Evolutionary conservation across 2,797 vertebrate species (phyloP).

Genomic region (Paedocypris micromegethes): DNA sequence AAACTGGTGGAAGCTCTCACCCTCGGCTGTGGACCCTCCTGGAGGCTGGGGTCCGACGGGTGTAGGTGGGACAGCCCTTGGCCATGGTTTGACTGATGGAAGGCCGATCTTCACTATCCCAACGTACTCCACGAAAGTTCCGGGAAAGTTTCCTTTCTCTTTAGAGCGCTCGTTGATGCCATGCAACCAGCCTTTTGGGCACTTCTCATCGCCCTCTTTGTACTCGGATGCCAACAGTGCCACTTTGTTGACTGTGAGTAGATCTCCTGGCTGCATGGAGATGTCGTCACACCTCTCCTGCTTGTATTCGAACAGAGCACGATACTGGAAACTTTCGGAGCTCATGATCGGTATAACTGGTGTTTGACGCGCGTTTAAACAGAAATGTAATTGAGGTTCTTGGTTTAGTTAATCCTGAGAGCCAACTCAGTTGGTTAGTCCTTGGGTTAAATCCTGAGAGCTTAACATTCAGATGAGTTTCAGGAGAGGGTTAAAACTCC

Average conservation of each 20-base stretch:
- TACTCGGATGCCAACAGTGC: slow-evolving; percentile 58
- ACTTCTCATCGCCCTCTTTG: slow-evolving; percentile 73
- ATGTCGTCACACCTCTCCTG: slow-evolving; percentile 72
- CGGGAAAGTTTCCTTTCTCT: slow-evolving; percentile 75
- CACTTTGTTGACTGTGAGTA: slow-evolving; percentile 68
- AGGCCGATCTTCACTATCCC: slow-evolving; percentile 54
- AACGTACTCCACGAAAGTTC: slow-evolving; percentile 78
- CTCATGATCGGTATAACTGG: slow-evolving; percentile 54
- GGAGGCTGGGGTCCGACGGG: slow-evolving; percentile 52
- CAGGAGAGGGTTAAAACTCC: slow-evolving; percentile 36
- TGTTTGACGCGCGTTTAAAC: slow-evolving; percentile 20
- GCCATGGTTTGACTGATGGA: slow-evolving; percentile 58
- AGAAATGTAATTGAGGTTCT: slow-evolving; percentile 16
- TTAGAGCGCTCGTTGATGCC: slow-evolving; percentile 76
- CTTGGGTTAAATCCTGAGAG: slow-evolving; percentile 46
- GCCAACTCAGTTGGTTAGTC: slow-evolving; percentile 24
- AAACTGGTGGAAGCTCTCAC: slow-evolving; percentile 58
- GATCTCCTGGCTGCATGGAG: slow-evolving; percentile 70
- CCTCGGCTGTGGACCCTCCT: slow-evolving; percentile 54
- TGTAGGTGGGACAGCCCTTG: slow-evolving; percentile 60
- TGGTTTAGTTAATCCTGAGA: slow-evolving; percentile 28
- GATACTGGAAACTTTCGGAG: slow-evolving; percentile 73
- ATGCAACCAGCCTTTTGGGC: slow-evolving; percentile 73
- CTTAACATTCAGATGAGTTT: slow-evolving; percentile 33
- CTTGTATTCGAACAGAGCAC: slow-evolving; percentile 75